phyloP scores from a whole-genome alignment of 2,888 invertebrate species.

The Ormia ochracea region DNA sequence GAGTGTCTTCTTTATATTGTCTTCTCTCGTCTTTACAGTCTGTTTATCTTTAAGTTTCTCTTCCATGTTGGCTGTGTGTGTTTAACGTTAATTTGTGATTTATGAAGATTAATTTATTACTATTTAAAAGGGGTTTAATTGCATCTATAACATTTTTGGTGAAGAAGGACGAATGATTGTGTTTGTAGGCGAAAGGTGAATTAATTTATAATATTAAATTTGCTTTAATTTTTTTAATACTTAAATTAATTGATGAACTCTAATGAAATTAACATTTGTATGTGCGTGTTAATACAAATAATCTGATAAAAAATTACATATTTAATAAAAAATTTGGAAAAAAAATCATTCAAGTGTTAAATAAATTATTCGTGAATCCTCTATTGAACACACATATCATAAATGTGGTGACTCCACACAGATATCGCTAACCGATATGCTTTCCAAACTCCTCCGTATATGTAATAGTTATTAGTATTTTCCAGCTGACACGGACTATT shows the following conservation, averaged over 20 bases:
- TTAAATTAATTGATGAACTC: not conserved
- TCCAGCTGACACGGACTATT: too few species aligned
- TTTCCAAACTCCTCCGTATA: too few species aligned
- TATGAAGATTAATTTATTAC: slow-evolving; percentile 75
- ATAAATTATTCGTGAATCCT: too few species aligned
- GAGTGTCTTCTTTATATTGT: slow-evolving; percentile 42
- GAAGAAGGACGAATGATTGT: not conserved
- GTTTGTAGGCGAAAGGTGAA: slow-evolving; percentile 28
- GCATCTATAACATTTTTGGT: slow-evolving; percentile 37
- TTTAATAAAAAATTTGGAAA: too few species aligned
- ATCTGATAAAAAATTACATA: too few species aligned
- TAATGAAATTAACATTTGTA: not conserved
- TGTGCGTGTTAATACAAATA: too few species aligned
- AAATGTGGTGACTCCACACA: too few species aligned
- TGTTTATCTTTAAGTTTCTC: slow-evolving; percentile 45
- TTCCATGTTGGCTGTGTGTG: slow-evolving; percentile 36
- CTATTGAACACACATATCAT: too few species aligned
- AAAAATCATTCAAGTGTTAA: too few species aligned
- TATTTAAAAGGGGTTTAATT: slow-evolving; percentile 66
- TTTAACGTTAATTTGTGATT: slow-evolving; percentile 73
- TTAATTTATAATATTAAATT: slow-evolving; percentile 36
- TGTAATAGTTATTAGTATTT: too few species aligned
- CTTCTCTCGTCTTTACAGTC: slow-evolving; percentile 47
- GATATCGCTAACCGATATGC: too few species aligned
- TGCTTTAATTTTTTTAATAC: not conserved